Conservation (phyloP, 2,888 invertebrate species). For the Polymixis flavicincta region DNA sequence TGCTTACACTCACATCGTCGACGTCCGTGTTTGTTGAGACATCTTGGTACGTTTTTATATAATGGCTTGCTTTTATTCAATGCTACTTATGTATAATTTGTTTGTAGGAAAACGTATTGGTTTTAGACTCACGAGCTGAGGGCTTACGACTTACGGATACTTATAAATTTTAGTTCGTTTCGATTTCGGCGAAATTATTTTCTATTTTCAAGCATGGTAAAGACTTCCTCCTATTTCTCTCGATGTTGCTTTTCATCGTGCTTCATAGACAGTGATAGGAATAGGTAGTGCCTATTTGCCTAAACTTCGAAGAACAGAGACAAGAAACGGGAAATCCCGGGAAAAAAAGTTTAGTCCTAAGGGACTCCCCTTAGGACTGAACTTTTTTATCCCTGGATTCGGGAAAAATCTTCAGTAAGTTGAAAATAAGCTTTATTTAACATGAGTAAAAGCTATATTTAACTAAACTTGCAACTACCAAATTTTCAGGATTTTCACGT, state of each 20-base stretch:
- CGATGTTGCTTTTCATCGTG: neutral
- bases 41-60: constrained; percentile 23
- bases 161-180: neutral
- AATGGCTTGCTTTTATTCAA: neutral
- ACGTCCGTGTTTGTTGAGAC: constrained; percentile 23
- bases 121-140: neutral
- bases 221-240: neutral
- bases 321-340: no score
- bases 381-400: no score
- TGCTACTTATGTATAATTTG: neutral
- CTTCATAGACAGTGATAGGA: no score
- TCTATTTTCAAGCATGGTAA: neutral
- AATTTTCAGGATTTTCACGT: no score
- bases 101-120: constrained; percentile 15
- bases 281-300: no score
- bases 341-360: no score
- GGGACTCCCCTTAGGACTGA: no score
- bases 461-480: no score
- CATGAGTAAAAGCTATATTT: no score
- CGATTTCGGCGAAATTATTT: neutral
- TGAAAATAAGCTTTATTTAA: no score
- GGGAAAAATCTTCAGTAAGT: no score
- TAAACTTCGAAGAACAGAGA: no score
- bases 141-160: neutral
- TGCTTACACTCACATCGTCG: constrained; percentile 8